Evolutionary conservation across 1,140 invertebrate genomes (phyloP).

Genomic region (Caenorhabditis latens): DNA sequence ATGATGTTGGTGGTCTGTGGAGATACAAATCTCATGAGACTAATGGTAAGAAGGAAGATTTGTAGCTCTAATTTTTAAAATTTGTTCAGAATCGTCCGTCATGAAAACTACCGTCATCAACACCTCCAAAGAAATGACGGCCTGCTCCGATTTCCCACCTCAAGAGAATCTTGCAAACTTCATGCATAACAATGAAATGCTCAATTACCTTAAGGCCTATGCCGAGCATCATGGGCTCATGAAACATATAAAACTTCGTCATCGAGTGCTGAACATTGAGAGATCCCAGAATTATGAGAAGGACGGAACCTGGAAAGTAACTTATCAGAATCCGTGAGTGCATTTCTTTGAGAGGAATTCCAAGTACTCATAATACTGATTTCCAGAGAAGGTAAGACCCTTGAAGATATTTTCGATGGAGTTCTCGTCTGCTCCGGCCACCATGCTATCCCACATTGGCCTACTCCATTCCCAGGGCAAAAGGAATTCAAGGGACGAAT

Average conservation of each 20-base stretch:
- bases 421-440: conserved; percentile 77
- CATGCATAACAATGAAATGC: conserved; percentile 79
- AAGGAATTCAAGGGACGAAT: conserved; percentile 78
- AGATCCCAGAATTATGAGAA: conserved; percentile 62
- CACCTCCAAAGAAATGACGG: conserved; percentile 80
- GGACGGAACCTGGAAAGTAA: conserved; percentile 73
- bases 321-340: conserved; percentile 20
- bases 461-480: conserved; percentile 73
- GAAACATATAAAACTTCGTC: conserved; percentile 35
- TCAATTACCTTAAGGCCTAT: conserved; percentile 79
- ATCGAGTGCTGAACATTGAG: conserved; percentile 59
- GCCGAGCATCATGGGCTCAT: conserved; percentile 71
- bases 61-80: background rate
- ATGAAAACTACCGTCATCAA: conserved; percentile 80
- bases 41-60: conserved; percentile 51
- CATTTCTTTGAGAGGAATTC: conserved; percentile 63
- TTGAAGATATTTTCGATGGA: conserved; percentile 78
- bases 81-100: conserved; percentile 68
- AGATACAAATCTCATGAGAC: conserved; percentile 64
- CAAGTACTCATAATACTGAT: conserved; percentile 54
- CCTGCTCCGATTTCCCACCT: conserved; percentile 78
- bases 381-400: conserved; percentile 62
- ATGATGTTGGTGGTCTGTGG: conserved; percentile 67
- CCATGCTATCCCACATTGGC: conserved; percentile 74
- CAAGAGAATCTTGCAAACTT: conserved; percentile 78